Percentiles rank a stretch among this genome's conserved stretches.
These are phyloP conservation scores for Synanthedon myopaeformis DNA, from an alignment of 2,888 invertebrate species.

Conservation along the genomic window DNA sequence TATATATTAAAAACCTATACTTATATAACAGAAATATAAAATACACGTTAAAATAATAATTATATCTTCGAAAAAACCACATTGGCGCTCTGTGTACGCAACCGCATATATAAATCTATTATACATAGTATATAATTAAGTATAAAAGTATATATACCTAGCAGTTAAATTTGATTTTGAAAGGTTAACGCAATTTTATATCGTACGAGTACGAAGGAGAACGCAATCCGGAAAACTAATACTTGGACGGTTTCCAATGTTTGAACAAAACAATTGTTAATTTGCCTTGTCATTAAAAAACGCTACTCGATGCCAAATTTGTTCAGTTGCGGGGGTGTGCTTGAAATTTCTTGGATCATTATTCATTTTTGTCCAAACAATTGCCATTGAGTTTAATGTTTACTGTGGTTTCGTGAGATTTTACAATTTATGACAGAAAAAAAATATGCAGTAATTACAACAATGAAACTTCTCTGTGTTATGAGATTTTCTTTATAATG, in stretches of 20 bases:
- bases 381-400: slow-evolving; percentile 7
- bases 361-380: slow-evolving; percentile 11
- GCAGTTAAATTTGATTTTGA: no score
- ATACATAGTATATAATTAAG: no score
- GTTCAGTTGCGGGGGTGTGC: slow-evolving; percentile 16
- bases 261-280: slow-evolving; percentile 25
- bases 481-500: no score
- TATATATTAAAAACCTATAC: slow-evolving; percentile 4
- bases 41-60: no score
- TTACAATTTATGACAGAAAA: no score
- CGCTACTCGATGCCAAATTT: slow-evolving; percentile 27
- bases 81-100: no score
- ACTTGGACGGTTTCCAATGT: slow-evolving; percentile 39
- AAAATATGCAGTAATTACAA: no score
- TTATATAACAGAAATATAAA: background rate
- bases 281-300: slow-evolving; percentile 26
- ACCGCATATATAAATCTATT: no score
- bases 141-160: no score
- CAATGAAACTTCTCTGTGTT: no score
- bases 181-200: background rate
- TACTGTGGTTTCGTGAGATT: background rate
- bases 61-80: no score
- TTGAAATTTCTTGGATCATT: slow-evolving; percentile 16
- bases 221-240: slow-evolving; percentile 5
- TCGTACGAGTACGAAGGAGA: background rate